Base-by-base conservation (phyloP, 2,113 vertebrate species). In the Oreochromis aureus region DNA sequence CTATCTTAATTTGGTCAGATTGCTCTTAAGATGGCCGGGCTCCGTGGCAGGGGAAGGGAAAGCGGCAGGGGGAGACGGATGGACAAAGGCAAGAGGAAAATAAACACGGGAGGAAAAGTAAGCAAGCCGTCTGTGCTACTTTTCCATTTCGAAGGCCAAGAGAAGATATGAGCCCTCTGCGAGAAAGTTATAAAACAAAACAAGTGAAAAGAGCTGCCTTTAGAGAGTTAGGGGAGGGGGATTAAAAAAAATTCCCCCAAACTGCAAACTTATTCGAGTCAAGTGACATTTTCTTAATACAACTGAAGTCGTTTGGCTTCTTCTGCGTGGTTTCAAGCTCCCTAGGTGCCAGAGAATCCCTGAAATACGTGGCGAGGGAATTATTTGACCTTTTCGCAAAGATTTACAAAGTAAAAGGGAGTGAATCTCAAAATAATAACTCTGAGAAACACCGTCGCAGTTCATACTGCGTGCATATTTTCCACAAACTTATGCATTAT, bases 71-170 rank as follows among this genome's bases (percentile, higher is more conserved):
- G 82, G 80, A 83, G 84, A 85, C n/a, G 73, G 85, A 90, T 89
- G 89, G 91, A 87, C 66, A 78, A 69, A 90, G 81, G 85, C 81
- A 71, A 54, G 39, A 88, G 91, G 86, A 91, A 92, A 92, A 94
- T 93, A 94, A 93, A 92, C 92, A 91, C 5, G 7, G 85, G 53
- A 85, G 84, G 58, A 15, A 87, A 91, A 89, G 63, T 58, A 89
- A 93, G 86, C 78, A 80, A 27, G 83, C 61, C 2, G 81, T 30
- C 44, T 61, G 34, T 34, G 66, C 88, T 84, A 16, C 83, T 91
- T 69, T 86, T 91, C 55, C 51, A 53, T 89, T 85, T 89, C 63
- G 44, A 85, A 87, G 39, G 73, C 24, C 13, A 19, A 10, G 51
- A 39, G 46, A 82, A 76, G 78, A 85, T 24, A 34, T 48, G 81